Base-by-base conservation (phyloP, 2,113 vertebrate species). In the Cheilinus undulatus region DNA sequence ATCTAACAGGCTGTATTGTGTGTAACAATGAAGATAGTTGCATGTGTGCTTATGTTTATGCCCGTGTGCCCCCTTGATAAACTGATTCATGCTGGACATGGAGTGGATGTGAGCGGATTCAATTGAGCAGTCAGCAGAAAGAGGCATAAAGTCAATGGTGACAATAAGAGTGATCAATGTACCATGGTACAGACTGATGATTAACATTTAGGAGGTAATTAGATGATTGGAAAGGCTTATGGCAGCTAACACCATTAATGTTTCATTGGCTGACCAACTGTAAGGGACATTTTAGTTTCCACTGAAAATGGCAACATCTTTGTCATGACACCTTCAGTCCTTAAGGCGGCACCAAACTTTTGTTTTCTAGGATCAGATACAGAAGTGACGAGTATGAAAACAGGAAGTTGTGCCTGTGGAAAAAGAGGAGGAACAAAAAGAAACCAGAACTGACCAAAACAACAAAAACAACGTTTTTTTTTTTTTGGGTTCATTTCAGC, bases 71-170 rank as follows among this genome's bases (percentile, higher is more conserved):
- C 3, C 42, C n/a, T 48, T 72, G 63, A 69, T 43, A 53, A 7
- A 60, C n/a, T 56, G 23, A 19, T 28, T 14, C 17, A 64, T 19
- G 42, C 13, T 64, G 32, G 24, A 26, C 45, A 46, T 54, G 26
- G 30, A 76, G 51, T 69, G 22, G 28, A 57, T 52, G 66, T 62
- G 46, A 52, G 52, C 3, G 12, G 43, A 51, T 20, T 73, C 58
- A 60, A 76, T 17, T 51, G 71, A 69, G 10, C 66, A 68, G 36
- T 86, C 80, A 76, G 79, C 69, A 82, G 46, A 81, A 76, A 57
- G 45, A 49, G 61, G 32, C 61, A 45, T 42, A 58, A 89, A 85
- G 69, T 86, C 79, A 83, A 64, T 83, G 42, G 59, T 23, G 28
- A 48, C 76, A 73, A 82, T 80, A 57, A 78, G 42, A 59, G 53